Percentiles rank a stretch among this genome's conserved stretches.
phyloP scores from a whole-genome alignment of 1,140 invertebrate genomes.

The Camponotus vicinus region DNA sequence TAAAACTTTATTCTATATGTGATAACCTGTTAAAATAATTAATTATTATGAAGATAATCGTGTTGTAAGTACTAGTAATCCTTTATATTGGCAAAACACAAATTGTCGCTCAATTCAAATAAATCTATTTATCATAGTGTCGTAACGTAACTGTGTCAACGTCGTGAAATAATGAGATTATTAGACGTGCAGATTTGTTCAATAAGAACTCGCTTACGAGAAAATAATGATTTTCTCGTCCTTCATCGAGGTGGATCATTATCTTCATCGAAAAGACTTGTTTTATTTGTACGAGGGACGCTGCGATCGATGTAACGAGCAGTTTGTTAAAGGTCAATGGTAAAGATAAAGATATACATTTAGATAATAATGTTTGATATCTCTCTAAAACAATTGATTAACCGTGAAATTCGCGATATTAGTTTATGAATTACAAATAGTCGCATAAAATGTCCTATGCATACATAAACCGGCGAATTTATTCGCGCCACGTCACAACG shows the following conservation, averaged over 20 bases:
- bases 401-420: conserved; percentile 42
- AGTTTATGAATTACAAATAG: conserved; percentile 52
- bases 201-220: conserved; percentile 15
- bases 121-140: not conserved
- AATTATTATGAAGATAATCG: not conserved
- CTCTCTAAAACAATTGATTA: conserved; percentile 36
- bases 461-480: conserved; percentile 51
- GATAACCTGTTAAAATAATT: not conserved
- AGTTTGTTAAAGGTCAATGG: conserved; percentile 66
- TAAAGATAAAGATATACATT: conserved; percentile 52
- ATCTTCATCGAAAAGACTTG: conserved; percentile 50
- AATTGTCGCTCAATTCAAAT: no score
- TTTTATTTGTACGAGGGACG: conserved; percentile 65
- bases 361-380: conserved; percentile 23
- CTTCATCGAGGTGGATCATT: conserved; percentile 58
- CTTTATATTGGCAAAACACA: not conserved
- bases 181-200: conserved; percentile 29
- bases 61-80: not conserved
- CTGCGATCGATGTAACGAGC: conserved; percentile 62
- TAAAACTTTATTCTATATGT: not conserved
- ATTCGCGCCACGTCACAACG: not conserved
- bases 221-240: conserved; percentile 49
- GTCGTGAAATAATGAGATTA: conserved; percentile 18
- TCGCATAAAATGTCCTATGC: conserved; percentile 4
- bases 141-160: not conserved